phyloP scores from a whole-genome alignment of 2,113 vertebrate species.

The Tachycineta bicolor region DNA sequence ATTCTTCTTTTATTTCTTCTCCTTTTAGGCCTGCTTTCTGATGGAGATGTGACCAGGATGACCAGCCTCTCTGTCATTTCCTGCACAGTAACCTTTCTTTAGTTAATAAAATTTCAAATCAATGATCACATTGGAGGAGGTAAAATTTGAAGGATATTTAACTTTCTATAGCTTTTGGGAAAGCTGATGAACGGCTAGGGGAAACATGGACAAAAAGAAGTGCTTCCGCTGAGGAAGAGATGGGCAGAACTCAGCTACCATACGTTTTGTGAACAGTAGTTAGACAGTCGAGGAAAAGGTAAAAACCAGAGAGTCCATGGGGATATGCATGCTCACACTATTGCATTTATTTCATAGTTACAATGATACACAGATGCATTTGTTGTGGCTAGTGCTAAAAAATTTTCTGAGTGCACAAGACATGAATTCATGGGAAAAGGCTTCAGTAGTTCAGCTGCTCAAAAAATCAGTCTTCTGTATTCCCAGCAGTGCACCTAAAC shows the following conservation, averaged over 20 bases:
- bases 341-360: not conserved
- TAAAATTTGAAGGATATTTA: not conserved
- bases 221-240: not conserved
- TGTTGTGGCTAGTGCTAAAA: not conserved
- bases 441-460: not conserved
- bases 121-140: not conserved
- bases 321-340: not conserved
- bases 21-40: not conserved
- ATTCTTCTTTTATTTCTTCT: not conserved
- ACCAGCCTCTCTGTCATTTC: not conserved
- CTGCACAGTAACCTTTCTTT: not conserved
- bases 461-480: not conserved
- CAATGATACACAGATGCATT: not conserved
- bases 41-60: not conserved
- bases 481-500: not conserved
- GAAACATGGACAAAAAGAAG: not conserved
- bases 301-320: not conserved
- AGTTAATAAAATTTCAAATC: not conserved
- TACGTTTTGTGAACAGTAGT: not conserved
- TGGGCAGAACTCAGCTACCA: not conserved
- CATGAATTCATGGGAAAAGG: not conserved
- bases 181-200: not conserved
- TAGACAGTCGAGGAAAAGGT: not conserved
- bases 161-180: not conserved
- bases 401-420: not conserved